These are phyloP conservation scores for Etheostoma perlongum DNA, from an alignment of 2,797 vertebrate species.

Conservation along the genomic window DNA sequence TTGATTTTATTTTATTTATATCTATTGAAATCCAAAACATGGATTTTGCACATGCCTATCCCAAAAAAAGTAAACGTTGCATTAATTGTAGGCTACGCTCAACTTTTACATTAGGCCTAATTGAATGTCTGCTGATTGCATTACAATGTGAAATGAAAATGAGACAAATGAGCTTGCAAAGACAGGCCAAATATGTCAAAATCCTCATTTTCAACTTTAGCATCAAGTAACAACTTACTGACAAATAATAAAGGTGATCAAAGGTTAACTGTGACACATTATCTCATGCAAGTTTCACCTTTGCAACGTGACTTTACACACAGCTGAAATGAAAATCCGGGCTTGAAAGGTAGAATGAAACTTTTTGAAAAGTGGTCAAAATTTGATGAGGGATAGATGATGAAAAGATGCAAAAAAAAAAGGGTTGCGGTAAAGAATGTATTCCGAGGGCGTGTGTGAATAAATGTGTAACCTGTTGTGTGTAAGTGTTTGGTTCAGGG, in stretches of 20 bases:
- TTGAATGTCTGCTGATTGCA: no score
- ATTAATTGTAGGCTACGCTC: not conserved
- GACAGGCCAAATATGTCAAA: not conserved
- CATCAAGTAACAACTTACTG: not conserved
- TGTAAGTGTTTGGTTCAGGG: not conserved
- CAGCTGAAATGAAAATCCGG: not conserved
- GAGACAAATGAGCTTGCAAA: not conserved
- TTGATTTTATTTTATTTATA: conserved; percentile 1
- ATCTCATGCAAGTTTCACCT: not conserved
- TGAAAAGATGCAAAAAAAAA: not conserved
- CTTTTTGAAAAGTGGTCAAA: not conserved
- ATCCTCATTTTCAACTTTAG: not conserved
- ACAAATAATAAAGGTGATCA: not conserved
- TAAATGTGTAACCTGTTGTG: not conserved
- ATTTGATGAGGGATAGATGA: not conserved
- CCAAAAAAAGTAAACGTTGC: not conserved
- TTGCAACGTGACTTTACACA: not conserved
- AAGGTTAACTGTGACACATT: not conserved
- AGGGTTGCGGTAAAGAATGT: not conserved
- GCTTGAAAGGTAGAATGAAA: not conserved
- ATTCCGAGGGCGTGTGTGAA: not conserved
- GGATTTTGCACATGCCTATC: no score
- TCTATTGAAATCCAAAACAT: not conserved
- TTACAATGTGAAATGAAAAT: no score
- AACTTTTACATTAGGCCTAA: not conserved